Percentiles rank a stretch among this genome's conserved stretches.
phyloP scores from a whole-genome alignment of 2,888 invertebrate genomes.

The Agriopis leucophaearia region DNA sequence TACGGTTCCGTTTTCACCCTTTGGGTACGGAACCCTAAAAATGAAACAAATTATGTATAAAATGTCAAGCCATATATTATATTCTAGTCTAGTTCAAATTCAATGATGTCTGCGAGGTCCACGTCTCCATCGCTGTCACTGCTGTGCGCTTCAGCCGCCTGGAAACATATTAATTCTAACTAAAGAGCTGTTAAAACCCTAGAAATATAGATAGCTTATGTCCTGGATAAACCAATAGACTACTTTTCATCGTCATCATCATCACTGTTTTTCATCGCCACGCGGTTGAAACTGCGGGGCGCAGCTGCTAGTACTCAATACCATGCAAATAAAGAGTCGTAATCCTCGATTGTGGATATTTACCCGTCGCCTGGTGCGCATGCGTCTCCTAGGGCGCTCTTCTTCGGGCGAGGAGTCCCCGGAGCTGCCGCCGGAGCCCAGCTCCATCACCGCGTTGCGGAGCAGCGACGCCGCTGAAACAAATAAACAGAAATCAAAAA shows the following conservation, averaged over 20 bases:
- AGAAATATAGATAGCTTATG: not conserved
- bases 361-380: conserved; percentile 53
- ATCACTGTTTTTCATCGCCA: no score
- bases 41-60: conserved; percentile 24
- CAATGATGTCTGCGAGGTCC: conserved; percentile 77
- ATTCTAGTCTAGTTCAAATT: conserved; percentile 71
- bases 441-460: conserved; percentile 77
- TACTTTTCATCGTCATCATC: no score
- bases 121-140: conserved; percentile 75
- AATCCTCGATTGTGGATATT: conserved; percentile 12
- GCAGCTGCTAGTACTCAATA: no score
- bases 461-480: conserved; percentile 65
- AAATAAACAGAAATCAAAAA: not conserved
- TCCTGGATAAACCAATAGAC: no score
- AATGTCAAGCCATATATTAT: conserved; percentile 50
- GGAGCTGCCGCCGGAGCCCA: conserved; percentile 65
- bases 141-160: conserved; percentile 63
- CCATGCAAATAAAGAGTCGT: no score
- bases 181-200: not conserved
- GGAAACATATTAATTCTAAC: conserved; percentile 32
- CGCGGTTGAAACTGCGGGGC: no score
- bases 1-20: no score
- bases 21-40: no score
- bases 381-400: conserved; percentile 46
- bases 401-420: conserved; percentile 62